Conservation (phyloP, 2,888 invertebrate genomes). For the Eudasyphora cyanicolor region DNA sequence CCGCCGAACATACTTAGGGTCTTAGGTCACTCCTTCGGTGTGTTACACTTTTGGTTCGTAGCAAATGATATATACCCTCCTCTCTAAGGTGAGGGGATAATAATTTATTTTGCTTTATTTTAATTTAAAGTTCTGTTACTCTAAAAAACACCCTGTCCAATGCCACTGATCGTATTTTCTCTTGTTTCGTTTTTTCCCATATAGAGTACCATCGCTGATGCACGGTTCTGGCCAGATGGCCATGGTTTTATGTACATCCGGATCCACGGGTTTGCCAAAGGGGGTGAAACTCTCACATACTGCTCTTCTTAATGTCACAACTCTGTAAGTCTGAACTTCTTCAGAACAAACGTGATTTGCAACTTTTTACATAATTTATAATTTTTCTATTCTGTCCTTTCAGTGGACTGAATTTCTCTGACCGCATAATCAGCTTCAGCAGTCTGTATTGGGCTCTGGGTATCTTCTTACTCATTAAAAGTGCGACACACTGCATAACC, state of each 20-base stretch:
- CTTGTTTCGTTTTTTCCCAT: background rate
- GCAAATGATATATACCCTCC: too few species aligned
- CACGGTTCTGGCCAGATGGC: constrained; percentile 62
- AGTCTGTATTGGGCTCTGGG: constrained; percentile 70
- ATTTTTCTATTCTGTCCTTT: background rate
- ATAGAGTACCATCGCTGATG: constrained; percentile 46
- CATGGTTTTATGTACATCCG: constrained; percentile 67
- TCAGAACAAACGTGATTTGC: too few species aligned
- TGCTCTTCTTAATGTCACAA: constrained; percentile 40
- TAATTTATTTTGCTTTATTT: too few species aligned
- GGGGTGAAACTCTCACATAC: constrained; percentile 66
- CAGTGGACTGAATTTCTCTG: constrained; percentile 41
- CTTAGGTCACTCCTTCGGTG: too few species aligned
- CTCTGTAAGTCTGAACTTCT: constrained; percentile 57
- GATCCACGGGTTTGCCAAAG: constrained; percentile 66
- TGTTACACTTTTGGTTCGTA: too few species aligned
- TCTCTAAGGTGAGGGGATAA: too few species aligned
- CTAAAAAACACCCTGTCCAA: too few species aligned
- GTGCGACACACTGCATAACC: constrained; percentile 59
- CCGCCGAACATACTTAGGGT: too few species aligned
- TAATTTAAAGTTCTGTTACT: too few species aligned
- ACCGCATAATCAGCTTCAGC: constrained; percentile 67
- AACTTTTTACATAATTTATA: background rate
- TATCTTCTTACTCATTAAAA: constrained; percentile 51
- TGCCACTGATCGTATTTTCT: too few species aligned